phyloP scores from a whole-genome alignment of 1,140 invertebrate genomes.

The Drosophila quadrilineata region DNA sequence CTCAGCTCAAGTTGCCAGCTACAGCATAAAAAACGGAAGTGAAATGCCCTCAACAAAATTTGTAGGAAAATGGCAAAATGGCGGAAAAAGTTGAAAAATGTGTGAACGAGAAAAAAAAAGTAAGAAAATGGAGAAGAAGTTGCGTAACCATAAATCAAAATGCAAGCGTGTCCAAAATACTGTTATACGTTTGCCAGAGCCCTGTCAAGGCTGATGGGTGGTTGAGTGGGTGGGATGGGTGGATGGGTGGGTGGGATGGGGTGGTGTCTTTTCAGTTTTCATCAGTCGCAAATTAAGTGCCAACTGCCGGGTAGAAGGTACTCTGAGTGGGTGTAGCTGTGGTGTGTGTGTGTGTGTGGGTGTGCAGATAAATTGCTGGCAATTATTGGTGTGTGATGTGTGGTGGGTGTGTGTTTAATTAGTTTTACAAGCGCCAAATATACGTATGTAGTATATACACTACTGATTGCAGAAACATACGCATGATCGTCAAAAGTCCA shows the following conservation, averaged over 20 bases:
- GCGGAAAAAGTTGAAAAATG: neutral
- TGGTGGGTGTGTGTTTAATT: slow-evolving; percentile 21
- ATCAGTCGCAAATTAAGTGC: slow-evolving; percentile 55
- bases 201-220: no score
- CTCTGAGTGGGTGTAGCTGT: neutral
- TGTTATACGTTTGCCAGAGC: no score
- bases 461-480: no score
- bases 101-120: slow-evolving; percentile 17
- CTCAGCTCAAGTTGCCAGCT: slow-evolving; percentile 11
- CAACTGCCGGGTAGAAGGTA: no score
- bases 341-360: neutral
- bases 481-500: slow-evolving; percentile 36
- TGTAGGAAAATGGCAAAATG: slow-evolving; percentile 32
- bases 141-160: slow-evolving; percentile 68
- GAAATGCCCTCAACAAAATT: slow-evolving; percentile 38
- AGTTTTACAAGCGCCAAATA: slow-evolving; percentile 4
- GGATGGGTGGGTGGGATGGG: no score
- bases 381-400: slow-evolving; percentile 11
- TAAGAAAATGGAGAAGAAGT: no score
- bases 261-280: slow-evolving; percentile 49
- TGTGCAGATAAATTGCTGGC: slow-evolving; percentile 17
- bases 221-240: no score
- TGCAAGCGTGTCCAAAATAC: slow-evolving; percentile 48
- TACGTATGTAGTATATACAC: neutral
- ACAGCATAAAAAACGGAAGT: neutral